Evolutionary conservation across 2,797 vertebrate species (phyloP).

Genomic region (Channa striata): DNA sequence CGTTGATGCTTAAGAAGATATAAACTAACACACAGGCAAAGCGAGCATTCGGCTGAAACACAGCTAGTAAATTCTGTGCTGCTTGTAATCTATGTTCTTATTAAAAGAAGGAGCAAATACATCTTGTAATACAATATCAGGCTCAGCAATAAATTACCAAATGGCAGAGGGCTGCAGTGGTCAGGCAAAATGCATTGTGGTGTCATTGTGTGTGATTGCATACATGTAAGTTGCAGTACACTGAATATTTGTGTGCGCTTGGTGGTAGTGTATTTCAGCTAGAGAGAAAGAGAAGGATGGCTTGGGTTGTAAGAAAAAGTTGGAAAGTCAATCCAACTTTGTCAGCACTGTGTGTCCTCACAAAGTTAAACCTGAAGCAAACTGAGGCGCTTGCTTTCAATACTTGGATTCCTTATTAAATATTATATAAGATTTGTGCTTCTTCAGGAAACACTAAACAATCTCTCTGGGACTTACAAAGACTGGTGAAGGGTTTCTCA

Average conservation of each 20-base stretch:
- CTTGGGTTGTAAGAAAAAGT: not conserved
- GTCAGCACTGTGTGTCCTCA: not conserved
- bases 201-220: constrained; percentile 15
- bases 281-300: not conserved
- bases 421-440: not conserved
- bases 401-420: not conserved
- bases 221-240: not conserved
- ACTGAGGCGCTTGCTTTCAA: not conserved
- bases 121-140: constrained; percentile 73
- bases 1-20: constrained; percentile 70
- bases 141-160: constrained; percentile 63
- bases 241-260: not conserved
- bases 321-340: not conserved
- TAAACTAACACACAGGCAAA: constrained; percentile 58
- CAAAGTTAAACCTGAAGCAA: not conserved
- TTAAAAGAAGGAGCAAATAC: constrained; percentile 75
- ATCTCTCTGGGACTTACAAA: not conserved
- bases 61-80: constrained; percentile 56
- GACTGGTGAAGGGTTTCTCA: constrained; percentile 4
- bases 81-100: constrained; percentile 77
- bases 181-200: constrained; percentile 18
- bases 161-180: constrained; percentile 31
- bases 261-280: not conserved
- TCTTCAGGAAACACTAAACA: not conserved
- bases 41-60: constrained; percentile 58